Evolutionary conservation across 2,797 vertebrate genomes (phyloP).

Genomic region (Psittacula derbiana): DNA sequence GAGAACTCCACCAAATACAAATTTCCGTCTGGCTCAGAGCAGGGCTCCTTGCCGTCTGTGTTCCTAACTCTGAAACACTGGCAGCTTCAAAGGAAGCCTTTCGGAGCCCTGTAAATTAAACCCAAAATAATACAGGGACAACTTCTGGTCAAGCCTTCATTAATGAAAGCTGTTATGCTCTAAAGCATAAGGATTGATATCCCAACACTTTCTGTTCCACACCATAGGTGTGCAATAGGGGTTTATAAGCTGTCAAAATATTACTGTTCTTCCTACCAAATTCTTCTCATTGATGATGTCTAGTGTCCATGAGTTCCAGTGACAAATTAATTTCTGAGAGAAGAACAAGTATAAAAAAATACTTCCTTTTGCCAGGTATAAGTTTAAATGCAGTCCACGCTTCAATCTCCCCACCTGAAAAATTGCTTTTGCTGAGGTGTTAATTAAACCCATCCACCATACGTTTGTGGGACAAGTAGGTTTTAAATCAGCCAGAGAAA

Average conservation of each 20-base stretch:
- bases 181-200: background rate
- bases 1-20: background rate
- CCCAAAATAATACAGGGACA: background rate
- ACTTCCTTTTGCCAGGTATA: background rate
- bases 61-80: background rate
- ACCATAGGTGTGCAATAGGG: background rate
- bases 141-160: background rate
- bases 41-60: background rate
- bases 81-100: background rate
- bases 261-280: background rate
- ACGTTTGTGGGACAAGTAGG: slow-evolving; percentile 26
- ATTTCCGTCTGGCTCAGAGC: background rate
- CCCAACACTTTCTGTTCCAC: background rate
- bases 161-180: background rate
- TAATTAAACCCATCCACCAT: slow-evolving; percentile 63
- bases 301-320: background rate
- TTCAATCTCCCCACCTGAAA: background rate
- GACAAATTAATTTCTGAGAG: background rate
- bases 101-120: background rate
- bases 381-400: slow-evolving; percentile 11
- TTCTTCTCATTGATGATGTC: background rate
- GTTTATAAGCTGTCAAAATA: background rate
- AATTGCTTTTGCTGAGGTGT: slow-evolving; percentile 50
- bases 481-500: slow-evolving; percentile 56
- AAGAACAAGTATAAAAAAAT: background rate